Evolutionary conservation across 2,113 vertebrate genomes (phyloP).

Genomic region (Rhinichthys klamathensis): DNA sequence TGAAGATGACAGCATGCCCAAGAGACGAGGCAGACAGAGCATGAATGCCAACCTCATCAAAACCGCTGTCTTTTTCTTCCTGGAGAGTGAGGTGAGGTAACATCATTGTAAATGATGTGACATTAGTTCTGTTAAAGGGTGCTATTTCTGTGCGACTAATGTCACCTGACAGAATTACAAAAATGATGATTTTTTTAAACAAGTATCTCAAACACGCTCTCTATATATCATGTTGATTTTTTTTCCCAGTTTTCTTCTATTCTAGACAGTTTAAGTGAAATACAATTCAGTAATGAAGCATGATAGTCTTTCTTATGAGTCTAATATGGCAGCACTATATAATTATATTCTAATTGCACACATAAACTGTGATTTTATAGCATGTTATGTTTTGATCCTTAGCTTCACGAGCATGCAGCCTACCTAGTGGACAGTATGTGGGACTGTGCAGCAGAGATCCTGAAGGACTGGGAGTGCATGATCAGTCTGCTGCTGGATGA

Average conservation of each 20-base stretch:
- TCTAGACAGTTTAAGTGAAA: neutral
- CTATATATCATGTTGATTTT: neutral
- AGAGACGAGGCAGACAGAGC: constrained; percentile 91
- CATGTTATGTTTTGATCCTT: neutral
- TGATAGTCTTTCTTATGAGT: neutral
- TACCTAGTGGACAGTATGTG: constrained; percentile 99
- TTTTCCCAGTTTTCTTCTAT: neutral
- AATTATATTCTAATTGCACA: neutral
- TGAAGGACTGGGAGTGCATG: constrained; percentile 99
- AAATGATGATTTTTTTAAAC: neutral
- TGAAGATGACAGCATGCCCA: constrained; percentile 94
- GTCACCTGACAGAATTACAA: neutral
- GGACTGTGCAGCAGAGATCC: constrained; percentile 96
- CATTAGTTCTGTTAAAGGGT: neutral
- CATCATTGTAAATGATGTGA: neutral
- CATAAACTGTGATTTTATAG: neutral
- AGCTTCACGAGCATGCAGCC: constrained; percentile 98
- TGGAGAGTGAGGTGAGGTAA: constrained; percentile 93
- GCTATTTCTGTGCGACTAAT: neutral
- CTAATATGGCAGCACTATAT: neutral
- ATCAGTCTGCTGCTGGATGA: constrained; percentile 96
- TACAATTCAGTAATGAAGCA: neutral
- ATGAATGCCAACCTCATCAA: constrained; percentile 97
- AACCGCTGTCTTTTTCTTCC: constrained; percentile 98
- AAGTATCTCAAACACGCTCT: neutral